A percentile compares a stretch with the other conserved stretches of the same genome.
Evolutionary conservation across 2,797 vertebrate species (phyloP).

Genomic region (Danio albolineatus): DNA sequence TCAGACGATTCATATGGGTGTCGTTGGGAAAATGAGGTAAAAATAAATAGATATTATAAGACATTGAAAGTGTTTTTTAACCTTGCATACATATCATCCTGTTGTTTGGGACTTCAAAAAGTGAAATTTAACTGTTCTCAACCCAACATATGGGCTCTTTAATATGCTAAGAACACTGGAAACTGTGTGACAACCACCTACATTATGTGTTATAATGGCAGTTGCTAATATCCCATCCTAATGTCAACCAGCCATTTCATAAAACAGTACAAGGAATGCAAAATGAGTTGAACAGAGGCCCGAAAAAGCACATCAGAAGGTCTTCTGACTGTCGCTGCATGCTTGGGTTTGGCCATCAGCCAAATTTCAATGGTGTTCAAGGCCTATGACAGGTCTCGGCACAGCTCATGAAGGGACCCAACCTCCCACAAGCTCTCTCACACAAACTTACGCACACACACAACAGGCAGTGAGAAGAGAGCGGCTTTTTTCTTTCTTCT

Average conservation of each 20-base stretch:
- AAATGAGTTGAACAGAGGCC: background rate
- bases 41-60: too few species aligned
- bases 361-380: background rate
- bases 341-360: constrained; percentile 13
- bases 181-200: background rate
- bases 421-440: background rate
- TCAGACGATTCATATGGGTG: too few species aligned
- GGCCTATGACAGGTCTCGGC: constrained; percentile 21
- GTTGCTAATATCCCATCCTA: background rate
- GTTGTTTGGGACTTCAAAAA: too few species aligned
- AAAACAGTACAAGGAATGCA: constrained; percentile 28
- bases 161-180: background rate
- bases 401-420: background rate
- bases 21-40: too few species aligned
- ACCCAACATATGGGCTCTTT: too few species aligned
- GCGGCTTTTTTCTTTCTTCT: constrained; percentile 23
- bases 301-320: background rate
- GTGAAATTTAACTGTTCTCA: too few species aligned
- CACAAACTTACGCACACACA: background rate
- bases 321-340: constrained; percentile 37
- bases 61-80: too few species aligned
- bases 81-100: too few species aligned
- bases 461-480: background rate
- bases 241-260: constrained; percentile 23
- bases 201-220: background rate